A percentile compares a stretch with the other conserved stretches of the same genome.
These are phyloP conservation scores for Ciconia maguari DNA, from an alignment of 2,113 vertebrate species.

Conservation along the genomic window DNA sequence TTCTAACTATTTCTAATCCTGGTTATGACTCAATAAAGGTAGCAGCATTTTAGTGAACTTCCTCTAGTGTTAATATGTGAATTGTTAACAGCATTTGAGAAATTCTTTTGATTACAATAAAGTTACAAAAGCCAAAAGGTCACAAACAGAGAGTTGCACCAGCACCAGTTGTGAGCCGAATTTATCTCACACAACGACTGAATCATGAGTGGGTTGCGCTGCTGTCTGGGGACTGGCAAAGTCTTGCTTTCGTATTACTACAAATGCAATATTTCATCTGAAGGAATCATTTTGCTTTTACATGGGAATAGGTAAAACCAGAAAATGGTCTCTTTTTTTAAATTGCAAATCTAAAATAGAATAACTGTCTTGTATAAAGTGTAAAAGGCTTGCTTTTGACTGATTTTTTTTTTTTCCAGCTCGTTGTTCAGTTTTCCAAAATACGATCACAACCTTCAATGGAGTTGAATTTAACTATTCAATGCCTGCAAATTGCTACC, in stretches of 20 bases:
- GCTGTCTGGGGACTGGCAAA: not conserved
- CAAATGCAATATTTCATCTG: not conserved
- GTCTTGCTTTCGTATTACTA: not conserved
- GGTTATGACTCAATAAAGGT: not conserved
- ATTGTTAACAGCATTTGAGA: not conserved
- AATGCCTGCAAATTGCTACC: conserved; percentile 78
- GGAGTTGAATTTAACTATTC: conserved; percentile 60
- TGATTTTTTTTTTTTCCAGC: conserved; percentile 8
- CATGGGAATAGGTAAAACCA: not conserved
- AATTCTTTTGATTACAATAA: not conserved
- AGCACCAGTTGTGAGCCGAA: not conserved
- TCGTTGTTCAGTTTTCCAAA: conserved; percentile 36
- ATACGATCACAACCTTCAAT: conserved; percentile 77
- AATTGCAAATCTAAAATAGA: not conserved
- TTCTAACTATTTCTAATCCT: not conserved
- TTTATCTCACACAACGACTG: not conserved
- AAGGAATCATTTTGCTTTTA: not conserved
- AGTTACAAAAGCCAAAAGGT: not conserved
- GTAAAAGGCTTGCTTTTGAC: not conserved
- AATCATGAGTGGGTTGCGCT: not conserved
- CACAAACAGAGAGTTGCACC: not conserved
- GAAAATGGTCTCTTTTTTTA: not conserved
- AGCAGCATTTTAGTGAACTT: not conserved
- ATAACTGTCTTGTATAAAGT: not conserved
- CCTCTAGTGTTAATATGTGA: not conserved